Percentiles rank a stretch among this genome's conserved stretches.
Evolutionary conservation across 2,888 invertebrate species (phyloP).

Genomic region (Hanleya hanleyi): DNA sequence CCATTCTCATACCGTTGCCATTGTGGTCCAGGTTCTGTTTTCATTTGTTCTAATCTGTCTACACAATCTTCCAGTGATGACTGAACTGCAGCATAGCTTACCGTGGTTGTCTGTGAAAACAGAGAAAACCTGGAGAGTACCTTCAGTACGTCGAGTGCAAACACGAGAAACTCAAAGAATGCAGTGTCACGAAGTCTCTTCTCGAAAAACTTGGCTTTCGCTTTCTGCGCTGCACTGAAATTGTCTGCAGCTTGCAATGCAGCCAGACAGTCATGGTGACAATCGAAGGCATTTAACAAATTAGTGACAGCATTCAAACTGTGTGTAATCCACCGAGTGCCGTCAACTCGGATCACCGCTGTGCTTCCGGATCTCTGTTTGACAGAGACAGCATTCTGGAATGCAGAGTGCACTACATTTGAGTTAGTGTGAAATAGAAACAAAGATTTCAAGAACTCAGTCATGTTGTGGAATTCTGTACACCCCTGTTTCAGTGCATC

Average conservation of each 20-base stretch:
- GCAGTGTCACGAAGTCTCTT: not conserved
- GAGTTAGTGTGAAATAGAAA: slow-evolving; percentile 2
- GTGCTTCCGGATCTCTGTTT: not conserved
- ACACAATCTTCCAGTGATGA: not conserved
- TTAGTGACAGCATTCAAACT: not conserved
- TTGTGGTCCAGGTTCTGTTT: not conserved
- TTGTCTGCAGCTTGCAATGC: not conserved
- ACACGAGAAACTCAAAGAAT: not conserved
- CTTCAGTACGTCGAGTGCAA: not conserved
- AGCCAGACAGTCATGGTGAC: not conserved
- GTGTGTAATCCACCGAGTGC: not conserved
- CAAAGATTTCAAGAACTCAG: not conserved
- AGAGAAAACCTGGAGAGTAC: not conserved
- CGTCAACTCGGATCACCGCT: not conserved
- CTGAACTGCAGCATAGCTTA: not conserved
- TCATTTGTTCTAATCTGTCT: not conserved
- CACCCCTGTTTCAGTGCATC: not conserved
- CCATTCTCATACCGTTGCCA: not conserved
- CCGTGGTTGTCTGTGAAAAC: not conserved
- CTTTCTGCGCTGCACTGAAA: not conserved
- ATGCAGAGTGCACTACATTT: not conserved
- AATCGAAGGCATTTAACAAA: not conserved
- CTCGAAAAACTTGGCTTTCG: not conserved
- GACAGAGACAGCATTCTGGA: not conserved
- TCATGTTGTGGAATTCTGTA: not conserved